Conservation (phyloP, 1,140 invertebrate genomes). For the Drosophila hydei region DNA sequence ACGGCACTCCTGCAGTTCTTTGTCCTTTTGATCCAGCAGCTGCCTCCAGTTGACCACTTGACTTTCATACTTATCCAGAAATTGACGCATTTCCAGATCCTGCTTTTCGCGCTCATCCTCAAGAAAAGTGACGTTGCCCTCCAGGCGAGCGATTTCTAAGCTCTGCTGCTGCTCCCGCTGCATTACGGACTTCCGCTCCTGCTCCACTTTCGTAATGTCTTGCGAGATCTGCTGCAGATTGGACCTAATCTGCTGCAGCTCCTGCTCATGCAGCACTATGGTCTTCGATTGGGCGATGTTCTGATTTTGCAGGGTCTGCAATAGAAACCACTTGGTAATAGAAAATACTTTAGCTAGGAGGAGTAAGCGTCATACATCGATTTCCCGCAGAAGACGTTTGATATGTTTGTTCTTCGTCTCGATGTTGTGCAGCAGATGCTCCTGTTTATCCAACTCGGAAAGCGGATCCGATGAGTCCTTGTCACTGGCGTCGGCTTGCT, state of each 20-base stretch:
- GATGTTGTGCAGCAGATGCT: constrained; percentile 79
- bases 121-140: constrained; percentile 72
- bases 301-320: constrained; percentile 73
- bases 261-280: constrained; percentile 68
- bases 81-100: constrained; percentile 71
- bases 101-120: constrained; percentile 76
- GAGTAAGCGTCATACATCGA: constrained; percentile 56
- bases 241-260: constrained; percentile 56
- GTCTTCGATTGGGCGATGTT: constrained; percentile 76
- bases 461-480: constrained; percentile 82
- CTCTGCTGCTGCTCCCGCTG: constrained; percentile 54
- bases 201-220: constrained; percentile 63
- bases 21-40: constrained; percentile 67
- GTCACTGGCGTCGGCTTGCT: constrained; percentile 72
- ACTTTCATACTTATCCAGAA: constrained; percentile 68
- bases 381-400: constrained; percentile 76
- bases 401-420: constrained; percentile 83
- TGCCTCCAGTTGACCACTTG: constrained; percentile 64
- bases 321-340: neutral
- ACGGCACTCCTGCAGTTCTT: constrained; percentile 55
- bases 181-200: constrained; percentile 60
- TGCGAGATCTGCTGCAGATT: constrained; percentile 62
- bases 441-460: constrained; percentile 80
- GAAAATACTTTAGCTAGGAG: neutral
- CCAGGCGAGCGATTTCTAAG: constrained; percentile 65